Base-by-base conservation (phyloP, 2,888 invertebrate species). In the Eretmocerus hayati region DNA sequence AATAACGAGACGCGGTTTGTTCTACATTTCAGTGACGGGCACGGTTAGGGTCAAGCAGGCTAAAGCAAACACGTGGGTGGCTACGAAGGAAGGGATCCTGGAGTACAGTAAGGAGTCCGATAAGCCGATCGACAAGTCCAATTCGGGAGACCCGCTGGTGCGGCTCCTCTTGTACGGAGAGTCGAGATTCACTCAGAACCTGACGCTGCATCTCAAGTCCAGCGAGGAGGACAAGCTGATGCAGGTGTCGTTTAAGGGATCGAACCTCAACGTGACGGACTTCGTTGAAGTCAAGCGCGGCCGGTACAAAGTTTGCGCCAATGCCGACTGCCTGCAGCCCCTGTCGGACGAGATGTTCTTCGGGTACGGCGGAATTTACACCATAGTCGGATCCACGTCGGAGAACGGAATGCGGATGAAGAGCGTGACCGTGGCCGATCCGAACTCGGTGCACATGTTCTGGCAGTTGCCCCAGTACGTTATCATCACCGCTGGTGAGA, bases 391-490 rank as follows among this genome's bases (percentile, higher is more conserved):
- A 48, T 66, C 73, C 59, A 62, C 74, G 56, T 72, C 72, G 38
- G 59, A 59, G 0, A 32, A 55, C 9, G 21, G 39, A 2, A 3
- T 6, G 15, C 46, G 49, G 20, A 38, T 13, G 1, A 70, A 72
- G 9, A 57, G 64, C 47, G 61, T 77, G 11, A 70, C 65, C 5
- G 75, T 87, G 22, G 84, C 86, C 0, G 72, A 79, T 2, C 79
- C 86, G 0, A 90, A 88, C 67, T 78, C 80, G 2, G 69, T 94
- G 2, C 86, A 88, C 61, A 88, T 95, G 64, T 67, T 90, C 4
- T 88, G 84, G 85, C 81, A 93, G 62, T 65, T 96, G 18, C 96
- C 96, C 0, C 97, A 97, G 69, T 95, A 94, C 66, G 73, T 95
- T 41, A 76, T 95, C 15, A 87, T 99, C 62, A 94, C 96, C 0